phyloP scores from a whole-genome alignment of 1,140 invertebrate species.

The Lepeophtheirus salmonis region DNA sequence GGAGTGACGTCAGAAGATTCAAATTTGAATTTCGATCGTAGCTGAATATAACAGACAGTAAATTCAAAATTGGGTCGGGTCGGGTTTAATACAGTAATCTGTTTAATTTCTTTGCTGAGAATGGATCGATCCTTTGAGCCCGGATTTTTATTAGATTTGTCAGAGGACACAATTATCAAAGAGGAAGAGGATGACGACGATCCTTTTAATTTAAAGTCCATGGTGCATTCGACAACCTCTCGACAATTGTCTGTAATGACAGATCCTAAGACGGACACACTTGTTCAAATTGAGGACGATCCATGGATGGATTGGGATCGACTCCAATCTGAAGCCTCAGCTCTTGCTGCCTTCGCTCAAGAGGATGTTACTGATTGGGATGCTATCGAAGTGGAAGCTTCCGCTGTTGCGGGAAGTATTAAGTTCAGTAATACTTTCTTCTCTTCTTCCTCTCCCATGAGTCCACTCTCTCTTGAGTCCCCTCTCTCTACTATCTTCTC shows the following conservation, averaged over 20 bases:
- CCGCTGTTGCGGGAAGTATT: not conserved
- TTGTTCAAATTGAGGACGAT: not conserved
- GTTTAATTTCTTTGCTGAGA: too few species aligned
- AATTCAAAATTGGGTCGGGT: too few species aligned
- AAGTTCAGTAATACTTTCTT: not conserved
- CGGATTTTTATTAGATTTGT: not conserved
- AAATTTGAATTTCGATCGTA: too few species aligned
- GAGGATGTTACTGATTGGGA: not conserved
- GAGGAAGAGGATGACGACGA: too few species aligned
- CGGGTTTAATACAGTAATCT: too few species aligned
- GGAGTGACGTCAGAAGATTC: too few species aligned
- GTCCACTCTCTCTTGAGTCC: not conserved
- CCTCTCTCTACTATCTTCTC: not conserved
- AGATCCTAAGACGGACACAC: not conserved
- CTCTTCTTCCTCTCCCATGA: not conserved
- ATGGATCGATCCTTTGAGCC: not conserved
- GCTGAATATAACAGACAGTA: too few species aligned
- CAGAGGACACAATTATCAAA: not conserved
- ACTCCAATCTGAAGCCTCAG: not conserved
- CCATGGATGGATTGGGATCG: not conserved
- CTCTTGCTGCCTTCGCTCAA: not conserved
- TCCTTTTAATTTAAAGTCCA: not conserved
- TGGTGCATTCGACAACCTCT: not conserved
- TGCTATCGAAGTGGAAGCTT: not conserved
- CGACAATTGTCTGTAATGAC: not conserved